phyloP scores from a whole-genome alignment of 2,888 invertebrate genomes.

The Lasius fuliginosus region DNA sequence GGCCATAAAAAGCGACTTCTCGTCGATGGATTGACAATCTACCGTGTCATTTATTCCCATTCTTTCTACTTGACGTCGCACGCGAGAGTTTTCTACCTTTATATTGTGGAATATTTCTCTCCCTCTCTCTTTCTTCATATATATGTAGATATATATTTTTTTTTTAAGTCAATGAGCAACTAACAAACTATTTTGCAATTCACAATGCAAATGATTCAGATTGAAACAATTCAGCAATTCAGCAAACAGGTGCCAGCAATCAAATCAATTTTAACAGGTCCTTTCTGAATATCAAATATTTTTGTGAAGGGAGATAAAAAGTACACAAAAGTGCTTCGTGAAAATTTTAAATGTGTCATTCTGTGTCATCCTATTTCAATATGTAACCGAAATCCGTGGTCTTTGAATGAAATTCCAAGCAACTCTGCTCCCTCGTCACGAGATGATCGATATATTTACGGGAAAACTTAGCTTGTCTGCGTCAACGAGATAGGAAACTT shows the following conservation, averaged over 20 bases:
- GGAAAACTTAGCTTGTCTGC: slow-evolving; percentile 42
- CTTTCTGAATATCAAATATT: neutral
- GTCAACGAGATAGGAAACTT: slow-evolving; percentile 45
- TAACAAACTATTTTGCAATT: slow-evolving; percentile 18
- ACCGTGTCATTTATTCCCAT: slow-evolving; percentile 50
- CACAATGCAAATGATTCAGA: slow-evolving; percentile 32
- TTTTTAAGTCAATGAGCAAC: slow-evolving; percentile 20
- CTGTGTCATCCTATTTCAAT: neutral
- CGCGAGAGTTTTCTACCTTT: slow-evolving; percentile 27
- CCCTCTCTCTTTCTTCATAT: neutral
- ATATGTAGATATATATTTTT: neutral
- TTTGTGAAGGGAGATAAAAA: neutral
- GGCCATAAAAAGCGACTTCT: slow-evolving; percentile 47
- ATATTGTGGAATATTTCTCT: slow-evolving; percentile 31
- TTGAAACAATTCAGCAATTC: neutral
- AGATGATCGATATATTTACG: slow-evolving; percentile 48
- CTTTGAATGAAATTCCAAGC: neutral
- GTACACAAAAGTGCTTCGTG: neutral
- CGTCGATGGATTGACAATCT: slow-evolving; percentile 50
- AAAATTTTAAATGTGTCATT: neutral
- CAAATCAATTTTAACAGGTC: neutral
- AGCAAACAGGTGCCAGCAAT: neutral
- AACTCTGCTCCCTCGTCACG: slow-evolving; percentile 10
- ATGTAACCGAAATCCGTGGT: slow-evolving; percentile 16
- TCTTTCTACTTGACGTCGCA: slow-evolving; percentile 44